Percentiles rank a stretch among this genome's conserved stretches.
Evolutionary conservation across 1,140 invertebrate genomes (phyloP).

Genomic region (Gryon sp.): DNA sequence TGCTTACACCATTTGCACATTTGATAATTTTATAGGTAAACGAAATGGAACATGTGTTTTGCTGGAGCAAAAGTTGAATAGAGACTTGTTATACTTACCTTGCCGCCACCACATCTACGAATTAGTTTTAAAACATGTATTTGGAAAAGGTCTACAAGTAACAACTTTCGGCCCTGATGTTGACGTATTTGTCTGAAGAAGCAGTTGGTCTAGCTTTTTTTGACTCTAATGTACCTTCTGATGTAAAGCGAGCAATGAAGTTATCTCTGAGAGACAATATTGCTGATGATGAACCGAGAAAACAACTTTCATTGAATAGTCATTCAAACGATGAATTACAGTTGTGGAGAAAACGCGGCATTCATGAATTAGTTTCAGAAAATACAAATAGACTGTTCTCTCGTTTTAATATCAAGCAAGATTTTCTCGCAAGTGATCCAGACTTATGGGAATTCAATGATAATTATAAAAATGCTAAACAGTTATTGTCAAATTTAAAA

Average conservation of each 20-base stretch:
- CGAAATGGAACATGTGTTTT: not conserved
- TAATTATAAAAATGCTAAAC: not conserved
- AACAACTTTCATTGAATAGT: too few relatives aligned
- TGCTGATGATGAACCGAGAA: too few relatives aligned
- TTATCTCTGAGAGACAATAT: too few relatives aligned
- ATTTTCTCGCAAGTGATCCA: not conserved
- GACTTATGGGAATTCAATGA: not conserved
- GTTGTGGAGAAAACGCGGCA: not conserved
- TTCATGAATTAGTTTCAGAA: not conserved
- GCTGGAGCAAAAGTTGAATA: not conserved
- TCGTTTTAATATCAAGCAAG: not conserved
- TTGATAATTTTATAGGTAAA: slow-evolving; percentile 5
- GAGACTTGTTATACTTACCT: not conserved
- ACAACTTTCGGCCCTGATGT: not conserved
- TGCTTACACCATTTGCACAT: not conserved
- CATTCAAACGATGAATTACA: too few relatives aligned
- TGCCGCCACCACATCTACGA: slow-evolving; percentile 3
- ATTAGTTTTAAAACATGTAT: not conserved
- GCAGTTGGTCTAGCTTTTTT: not conserved
- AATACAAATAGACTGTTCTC: not conserved
- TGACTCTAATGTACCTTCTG: not conserved
- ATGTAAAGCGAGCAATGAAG: too few relatives aligned
- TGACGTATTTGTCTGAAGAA: not conserved
- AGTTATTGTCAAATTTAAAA: too few relatives aligned
- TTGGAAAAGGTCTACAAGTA: not conserved